Conservation (phyloP, 2,888 invertebrate species). For the Polietes domitor region DNA sequence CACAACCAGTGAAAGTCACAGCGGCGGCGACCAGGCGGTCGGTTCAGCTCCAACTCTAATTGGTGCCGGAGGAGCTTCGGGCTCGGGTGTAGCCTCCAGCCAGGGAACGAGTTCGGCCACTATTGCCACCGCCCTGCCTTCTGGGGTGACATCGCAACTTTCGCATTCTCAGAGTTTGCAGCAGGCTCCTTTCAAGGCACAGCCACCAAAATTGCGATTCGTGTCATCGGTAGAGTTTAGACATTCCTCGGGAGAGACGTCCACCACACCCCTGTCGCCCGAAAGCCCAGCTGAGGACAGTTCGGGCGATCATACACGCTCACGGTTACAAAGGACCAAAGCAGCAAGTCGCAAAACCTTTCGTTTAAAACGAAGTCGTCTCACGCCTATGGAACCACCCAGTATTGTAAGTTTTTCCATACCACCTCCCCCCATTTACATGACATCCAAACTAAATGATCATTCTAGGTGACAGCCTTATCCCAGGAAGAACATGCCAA, state of each 20-base stretch:
- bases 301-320: constrained; percentile 84
- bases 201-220: constrained; percentile 88
- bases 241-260: constrained; percentile 90
- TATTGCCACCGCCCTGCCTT: constrained; percentile 74
- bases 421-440: not conserved
- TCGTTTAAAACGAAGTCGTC: constrained; percentile 88
- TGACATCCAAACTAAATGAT: not conserved
- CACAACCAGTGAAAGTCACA: constrained; percentile 80
- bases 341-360: constrained; percentile 97
- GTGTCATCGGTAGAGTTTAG: constrained; percentile 91
- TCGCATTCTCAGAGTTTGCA: constrained; percentile 80
- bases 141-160: constrained; percentile 80
- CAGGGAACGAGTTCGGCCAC: constrained; percentile 70
- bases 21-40: constrained; percentile 76
- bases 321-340: constrained; percentile 92
- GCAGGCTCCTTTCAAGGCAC: constrained; percentile 79
- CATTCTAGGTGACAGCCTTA: constrained; percentile 71
- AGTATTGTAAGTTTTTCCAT: constrained; percentile 71
- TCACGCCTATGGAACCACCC: constrained; percentile 86
- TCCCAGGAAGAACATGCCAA: constrained; percentile 75
- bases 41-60: constrained; percentile 75
- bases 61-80: constrained; percentile 70
- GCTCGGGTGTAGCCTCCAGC: constrained; percentile 70
- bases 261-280: constrained; percentile 88
- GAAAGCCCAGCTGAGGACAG: constrained; percentile 87